Base-by-base conservation (phyloP, 2,797 vertebrate species). In the Gadopsis marmoratus region DNA sequence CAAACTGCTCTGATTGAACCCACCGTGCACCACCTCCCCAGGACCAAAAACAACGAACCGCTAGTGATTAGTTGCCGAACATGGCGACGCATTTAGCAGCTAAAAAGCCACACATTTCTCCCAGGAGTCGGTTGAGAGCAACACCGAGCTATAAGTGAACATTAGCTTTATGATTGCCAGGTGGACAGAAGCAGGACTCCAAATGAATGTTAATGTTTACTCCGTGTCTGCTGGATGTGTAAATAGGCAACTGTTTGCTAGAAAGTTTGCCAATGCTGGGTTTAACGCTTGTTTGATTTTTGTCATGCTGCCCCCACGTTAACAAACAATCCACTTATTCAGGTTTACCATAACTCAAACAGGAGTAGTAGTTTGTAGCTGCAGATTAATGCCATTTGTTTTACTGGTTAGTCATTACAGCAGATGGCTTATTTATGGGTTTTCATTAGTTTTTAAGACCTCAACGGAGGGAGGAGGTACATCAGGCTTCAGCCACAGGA, bases 211-310 rank as follows among this genome's bases (percentile, higher is more conserved):
- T 51, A 16, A 68, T 26, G 43, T 35, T 26, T 21, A 19, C 26
- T 58, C 23, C 11, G n/a, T 26, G 47, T 62, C n/a, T 43, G 35
- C 29, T 56, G 45, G 35, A 47, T 23, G 21, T 45, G 11, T 56
- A 33, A 79, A 66, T 8, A 64, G 21, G 41, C 41, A 68, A 33
- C 35, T 17, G 39, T 69, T 70, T 41, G 53, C 43, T 29, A n/a
- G 50, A 59, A 70, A 64, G 17, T 64, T 35, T 0, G 1, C 14
- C 3, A 35, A 47, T 23, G 29, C 29, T 58, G 21, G 29, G 23
- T 53, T 50, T 60, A 50, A 56, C 50, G 31, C 45, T 43, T 55
- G 54, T 26, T n/a, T 7, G 7, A 17, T 19, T 19, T 17, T 19
- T 48, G 45, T 51, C 23, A 11, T 51, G n/a, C 48, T 51, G 48